Evolutionary conservation across 2,113 vertebrate species (phyloP).

Genomic region (Tychaedon coryphoeus): DNA sequence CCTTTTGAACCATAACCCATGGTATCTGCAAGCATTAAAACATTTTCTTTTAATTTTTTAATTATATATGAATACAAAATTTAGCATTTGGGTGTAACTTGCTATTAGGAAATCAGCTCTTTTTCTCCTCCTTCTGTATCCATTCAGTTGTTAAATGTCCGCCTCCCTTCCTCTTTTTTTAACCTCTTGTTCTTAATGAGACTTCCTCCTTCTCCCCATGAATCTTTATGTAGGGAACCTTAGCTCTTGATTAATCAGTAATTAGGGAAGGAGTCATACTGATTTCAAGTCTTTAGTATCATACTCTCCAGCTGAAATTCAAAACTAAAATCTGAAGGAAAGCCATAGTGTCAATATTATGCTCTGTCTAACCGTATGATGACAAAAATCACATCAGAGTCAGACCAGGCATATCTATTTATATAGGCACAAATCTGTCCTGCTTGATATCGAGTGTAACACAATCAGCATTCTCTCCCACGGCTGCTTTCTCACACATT

Average conservation of each 20-base stretch:
- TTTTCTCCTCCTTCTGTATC: neutral
- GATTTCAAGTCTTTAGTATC: constrained; percentile 48
- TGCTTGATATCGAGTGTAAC: neutral
- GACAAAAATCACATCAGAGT: constrained; percentile 4
- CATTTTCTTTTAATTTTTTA: constrained; percentile 19
- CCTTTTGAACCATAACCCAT: neutral
- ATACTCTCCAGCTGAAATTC: constrained; percentile 44
- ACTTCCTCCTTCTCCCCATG: constrained; percentile 68
- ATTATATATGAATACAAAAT: constrained; percentile 15
- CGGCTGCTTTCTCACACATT: neutral
- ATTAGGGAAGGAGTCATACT: constrained; percentile 65
- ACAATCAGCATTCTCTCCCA: neutral
- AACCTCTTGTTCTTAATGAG: constrained; percentile 68
- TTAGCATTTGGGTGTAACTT: neutral
- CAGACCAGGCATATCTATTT: neutral
- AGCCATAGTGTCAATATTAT: constrained; percentile 46
- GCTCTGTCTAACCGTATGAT: neutral
- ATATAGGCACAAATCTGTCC: neutral
- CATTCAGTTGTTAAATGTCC: constrained; percentile 30
- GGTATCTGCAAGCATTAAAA: neutral
- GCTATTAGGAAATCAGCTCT: neutral
- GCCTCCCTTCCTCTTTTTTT: neutral
- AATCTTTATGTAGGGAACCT: constrained; percentile 62
- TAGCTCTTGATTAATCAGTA: constrained; percentile 72
- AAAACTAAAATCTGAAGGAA: constrained; percentile 18